phyloP scores from a whole-genome alignment of 1,140 invertebrate genomes.

The Patella vulgata region DNA sequence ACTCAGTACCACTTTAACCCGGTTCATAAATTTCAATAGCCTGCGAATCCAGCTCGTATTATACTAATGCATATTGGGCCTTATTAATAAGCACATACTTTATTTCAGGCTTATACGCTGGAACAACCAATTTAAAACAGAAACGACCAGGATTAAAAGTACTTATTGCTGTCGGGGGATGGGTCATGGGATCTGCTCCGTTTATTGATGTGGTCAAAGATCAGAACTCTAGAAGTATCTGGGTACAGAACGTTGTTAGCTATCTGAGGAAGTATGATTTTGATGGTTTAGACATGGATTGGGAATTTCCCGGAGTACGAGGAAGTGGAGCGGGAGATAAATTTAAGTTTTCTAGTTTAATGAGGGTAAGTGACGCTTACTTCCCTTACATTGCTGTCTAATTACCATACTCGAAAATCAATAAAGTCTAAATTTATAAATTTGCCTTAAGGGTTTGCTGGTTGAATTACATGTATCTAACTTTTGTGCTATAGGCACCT shows the following conservation, averaged over 20 bases:
- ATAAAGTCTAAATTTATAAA: not conserved
- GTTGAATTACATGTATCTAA: not conserved
- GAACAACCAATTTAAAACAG: constrained; percentile 35
- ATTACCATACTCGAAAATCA: not conserved
- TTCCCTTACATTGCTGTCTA: not conserved
- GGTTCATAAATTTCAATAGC: not conserved
- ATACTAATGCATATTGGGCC: not conserved
- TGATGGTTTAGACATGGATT: constrained; percentile 47
- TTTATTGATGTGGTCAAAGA: constrained; percentile 49
- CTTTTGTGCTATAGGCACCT: not conserved
- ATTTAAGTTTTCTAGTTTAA: constrained; percentile 29
- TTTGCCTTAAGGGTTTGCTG: not conserved
- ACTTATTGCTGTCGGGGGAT: constrained; percentile 91
- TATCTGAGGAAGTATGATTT: constrained; percentile 79
- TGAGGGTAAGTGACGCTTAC: constrained; percentile 33
- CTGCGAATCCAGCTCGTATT: not conserved
- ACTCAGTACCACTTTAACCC: not conserved
- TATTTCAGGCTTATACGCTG: constrained; percentile 19
- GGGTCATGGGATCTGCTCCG: constrained; percentile 93
- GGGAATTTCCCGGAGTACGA: constrained; percentile 48
- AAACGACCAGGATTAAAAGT: constrained; percentile 83
- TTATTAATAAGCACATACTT: constrained; percentile 72
- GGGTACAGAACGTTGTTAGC: constrained; percentile 73
- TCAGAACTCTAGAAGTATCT: constrained; percentile 26
- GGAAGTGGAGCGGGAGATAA: constrained; percentile 39